Evolutionary conservation across 2,113 vertebrate genomes (phyloP).

Genomic region (Entomyzon cyanotis): DNA sequence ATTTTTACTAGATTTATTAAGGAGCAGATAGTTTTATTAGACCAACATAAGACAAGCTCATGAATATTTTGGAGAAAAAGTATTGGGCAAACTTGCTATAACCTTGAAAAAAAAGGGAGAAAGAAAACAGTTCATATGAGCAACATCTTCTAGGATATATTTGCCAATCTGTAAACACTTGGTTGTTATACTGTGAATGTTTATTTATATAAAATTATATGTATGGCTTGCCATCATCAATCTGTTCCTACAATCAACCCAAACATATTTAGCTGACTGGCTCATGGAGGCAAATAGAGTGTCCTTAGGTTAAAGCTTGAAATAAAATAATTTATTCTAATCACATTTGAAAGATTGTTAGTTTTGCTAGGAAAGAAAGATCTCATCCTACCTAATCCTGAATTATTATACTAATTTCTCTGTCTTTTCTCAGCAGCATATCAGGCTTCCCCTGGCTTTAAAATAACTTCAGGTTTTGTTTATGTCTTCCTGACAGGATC

Average conservation of each 20-base stretch:
- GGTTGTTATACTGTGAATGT: neutral
- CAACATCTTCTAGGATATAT: neutral
- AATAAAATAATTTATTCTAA: conserved; percentile 63
- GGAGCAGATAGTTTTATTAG: neutral
- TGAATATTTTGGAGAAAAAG: neutral
- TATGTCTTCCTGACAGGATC: conserved; percentile 55
- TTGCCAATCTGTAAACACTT: neutral
- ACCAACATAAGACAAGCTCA: neutral
- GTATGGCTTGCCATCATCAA: conserved; percentile 22
- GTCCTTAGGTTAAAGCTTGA: neutral
- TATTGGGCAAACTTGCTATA: neutral
- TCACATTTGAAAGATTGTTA: conserved; percentile 59
- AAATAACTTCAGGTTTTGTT: conserved; percentile 60
- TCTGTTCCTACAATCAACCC: conserved; percentile 31
- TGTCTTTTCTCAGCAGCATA: conserved; percentile 59
- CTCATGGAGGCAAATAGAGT: conserved; percentile 12
- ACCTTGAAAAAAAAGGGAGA: neutral
- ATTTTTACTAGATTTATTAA: neutral
- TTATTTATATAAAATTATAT: conserved; percentile 44
- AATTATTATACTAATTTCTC: conserved; percentile 58
- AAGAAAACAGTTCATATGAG: neutral
- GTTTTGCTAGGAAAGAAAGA: conserved; percentile 51
- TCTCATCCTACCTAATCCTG: conserved; percentile 63
- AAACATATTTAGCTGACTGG: conserved; percentile 21
- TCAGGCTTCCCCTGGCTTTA: conserved; percentile 39